A percentile compares a stretch with the other conserved stretches of the same genome.
These are phyloP conservation scores for Triops cancriformis DNA, from an alignment of 1,140 invertebrate species.

Conservation along the genomic window DNA sequence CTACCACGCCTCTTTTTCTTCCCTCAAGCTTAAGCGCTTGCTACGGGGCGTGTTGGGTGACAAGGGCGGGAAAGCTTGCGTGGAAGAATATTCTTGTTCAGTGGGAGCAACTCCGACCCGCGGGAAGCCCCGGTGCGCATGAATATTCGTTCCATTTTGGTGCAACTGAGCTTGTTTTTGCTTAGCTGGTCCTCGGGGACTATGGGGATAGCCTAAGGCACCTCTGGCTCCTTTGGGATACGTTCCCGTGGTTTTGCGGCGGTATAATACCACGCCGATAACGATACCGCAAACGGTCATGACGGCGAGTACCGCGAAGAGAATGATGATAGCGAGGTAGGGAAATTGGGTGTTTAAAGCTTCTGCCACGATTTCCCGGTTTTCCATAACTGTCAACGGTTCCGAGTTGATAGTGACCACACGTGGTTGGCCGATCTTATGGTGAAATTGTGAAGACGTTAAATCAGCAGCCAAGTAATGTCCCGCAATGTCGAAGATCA, in stretches of 20 bases:
- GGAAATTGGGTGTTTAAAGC: conserved; percentile 52
- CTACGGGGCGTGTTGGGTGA: conserved; percentile 24
- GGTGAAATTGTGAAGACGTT: conserved; percentile 51
- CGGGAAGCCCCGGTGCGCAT: conserved; percentile 27
- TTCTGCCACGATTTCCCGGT: conserved; percentile 57
- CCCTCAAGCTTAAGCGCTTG: conserved; percentile 17
- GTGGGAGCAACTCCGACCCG: conserved; percentile 25
- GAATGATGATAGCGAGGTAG: conserved; percentile 60
- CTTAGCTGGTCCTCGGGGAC: conserved; percentile 16
- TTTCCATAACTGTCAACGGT: conserved; percentile 49
- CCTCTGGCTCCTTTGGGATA: conserved; percentile 27
- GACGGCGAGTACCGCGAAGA: conserved; percentile 57
- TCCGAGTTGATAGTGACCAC: conserved; percentile 36
- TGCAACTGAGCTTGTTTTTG: conserved; percentile 5
- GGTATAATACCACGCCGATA: conserved; percentile 57
- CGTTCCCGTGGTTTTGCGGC: conserved; percentile 35
- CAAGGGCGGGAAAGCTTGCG: background rate
- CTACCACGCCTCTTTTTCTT: conserved; percentile 24
- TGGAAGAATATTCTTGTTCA: conserved; percentile 20
- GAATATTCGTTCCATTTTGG: background rate
- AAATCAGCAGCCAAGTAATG: conserved; percentile 47
- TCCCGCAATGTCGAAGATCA: conserved; percentile 36
- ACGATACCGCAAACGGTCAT: conserved; percentile 61
- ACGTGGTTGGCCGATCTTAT: conserved; percentile 41
- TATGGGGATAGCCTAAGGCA: conserved; percentile 21